Evolutionary conservation across 2,113 vertebrate genomes (phyloP).

Genomic region (Callipepla californica): DNA sequence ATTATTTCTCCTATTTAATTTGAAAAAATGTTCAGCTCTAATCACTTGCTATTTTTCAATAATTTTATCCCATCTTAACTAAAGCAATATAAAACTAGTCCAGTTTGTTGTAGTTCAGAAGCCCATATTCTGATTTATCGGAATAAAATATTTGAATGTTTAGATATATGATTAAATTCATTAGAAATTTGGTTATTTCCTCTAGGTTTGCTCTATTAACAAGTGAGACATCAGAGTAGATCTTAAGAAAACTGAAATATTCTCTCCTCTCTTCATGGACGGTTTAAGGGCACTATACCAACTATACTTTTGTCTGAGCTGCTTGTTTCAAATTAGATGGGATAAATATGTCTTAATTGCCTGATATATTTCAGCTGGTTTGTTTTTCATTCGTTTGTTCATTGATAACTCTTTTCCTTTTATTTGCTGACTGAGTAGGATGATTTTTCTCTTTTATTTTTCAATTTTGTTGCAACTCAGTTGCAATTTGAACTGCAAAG

Average conservation of each 20-base stretch:
- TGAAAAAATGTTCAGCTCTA: background rate
- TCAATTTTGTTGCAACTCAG: no score
- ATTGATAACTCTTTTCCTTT: background rate
- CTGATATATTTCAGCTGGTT: background rate
- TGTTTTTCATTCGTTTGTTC: fast-evolving
- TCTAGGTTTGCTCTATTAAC: background rate
- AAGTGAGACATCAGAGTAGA: background rate
- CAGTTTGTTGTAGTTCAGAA: background rate
- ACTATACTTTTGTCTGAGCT: background rate
- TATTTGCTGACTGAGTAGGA: background rate
- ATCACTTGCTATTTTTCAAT: background rate
- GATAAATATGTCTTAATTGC: background rate
- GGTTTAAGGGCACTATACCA: background rate
- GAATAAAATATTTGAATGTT: background rate
- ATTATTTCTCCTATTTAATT: background rate
- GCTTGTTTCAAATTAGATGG: background rate
- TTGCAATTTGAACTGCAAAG: background rate
- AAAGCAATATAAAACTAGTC: background rate
- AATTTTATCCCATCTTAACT: background rate
- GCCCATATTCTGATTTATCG: background rate
- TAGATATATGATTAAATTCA: fast-evolving
- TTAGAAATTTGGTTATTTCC: background rate
- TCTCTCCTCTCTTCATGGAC: background rate
- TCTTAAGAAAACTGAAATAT: background rate
- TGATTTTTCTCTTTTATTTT: background rate